Evolutionary conservation across 2,888 invertebrate species (phyloP).

Genomic region (Sinotaia quadrata): DNA sequence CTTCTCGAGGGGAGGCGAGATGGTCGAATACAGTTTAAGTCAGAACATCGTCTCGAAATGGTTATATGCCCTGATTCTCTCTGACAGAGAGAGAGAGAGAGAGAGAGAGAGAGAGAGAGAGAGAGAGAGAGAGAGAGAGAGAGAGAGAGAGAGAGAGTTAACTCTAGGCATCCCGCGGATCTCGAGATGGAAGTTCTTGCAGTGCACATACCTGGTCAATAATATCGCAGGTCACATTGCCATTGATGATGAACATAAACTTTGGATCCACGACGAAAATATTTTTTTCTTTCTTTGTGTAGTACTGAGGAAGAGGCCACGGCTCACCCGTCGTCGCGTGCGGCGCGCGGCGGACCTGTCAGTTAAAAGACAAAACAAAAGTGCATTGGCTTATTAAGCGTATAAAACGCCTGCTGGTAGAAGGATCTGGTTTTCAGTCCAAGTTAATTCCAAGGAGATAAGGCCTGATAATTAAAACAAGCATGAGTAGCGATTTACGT

Average conservation of each 20-base stretch:
- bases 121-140: not conserved
- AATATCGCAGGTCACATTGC: slow-evolving; percentile 75
- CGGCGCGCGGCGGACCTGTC: slow-evolving; percentile 53
- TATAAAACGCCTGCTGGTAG: too few relatives aligned
- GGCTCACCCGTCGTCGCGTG: slow-evolving; percentile 75
- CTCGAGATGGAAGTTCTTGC: not conserved
- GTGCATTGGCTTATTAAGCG: too few relatives aligned
- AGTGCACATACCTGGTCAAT: slow-evolving; percentile 72
- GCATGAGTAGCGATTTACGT: too few relatives aligned
- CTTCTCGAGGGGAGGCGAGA: too few relatives aligned
- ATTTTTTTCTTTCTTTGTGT: slow-evolving; percentile 66
- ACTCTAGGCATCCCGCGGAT: too few relatives aligned
- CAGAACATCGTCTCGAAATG: too few relatives aligned
- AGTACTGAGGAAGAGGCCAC: slow-evolving; percentile 80
- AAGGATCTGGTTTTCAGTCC: too few relatives aligned
- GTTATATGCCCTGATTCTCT: too few relatives aligned
- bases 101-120: not conserved
- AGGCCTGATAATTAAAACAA: too few relatives aligned
- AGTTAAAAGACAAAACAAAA: not conserved
- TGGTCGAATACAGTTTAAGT: too few relatives aligned
- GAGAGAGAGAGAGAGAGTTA: not conserved
- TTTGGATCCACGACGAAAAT: slow-evolving; percentile 47
- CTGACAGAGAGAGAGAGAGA: not conserved
- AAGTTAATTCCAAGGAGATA: too few relatives aligned
- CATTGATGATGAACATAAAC: slow-evolving; percentile 66